Percentiles rank a stretch among this genome's conserved stretches.
These are phyloP conservation scores for Rhynchotus rufescens DNA, from an alignment of 2,797 vertebrate species.

Conservation along the genomic window DNA sequence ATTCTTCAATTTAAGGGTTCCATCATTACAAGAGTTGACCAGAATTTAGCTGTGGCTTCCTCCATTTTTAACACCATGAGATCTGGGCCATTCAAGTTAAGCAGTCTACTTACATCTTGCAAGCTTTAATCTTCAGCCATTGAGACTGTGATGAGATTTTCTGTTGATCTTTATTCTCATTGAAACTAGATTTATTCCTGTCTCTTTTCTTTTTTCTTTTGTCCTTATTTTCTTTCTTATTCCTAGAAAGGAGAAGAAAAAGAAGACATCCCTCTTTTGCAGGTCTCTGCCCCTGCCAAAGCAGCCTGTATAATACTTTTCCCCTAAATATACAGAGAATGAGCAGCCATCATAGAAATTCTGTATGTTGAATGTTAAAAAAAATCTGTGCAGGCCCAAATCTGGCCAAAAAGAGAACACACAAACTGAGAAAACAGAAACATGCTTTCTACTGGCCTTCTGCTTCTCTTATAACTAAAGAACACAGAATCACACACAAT, in stretches of 20 bases:
- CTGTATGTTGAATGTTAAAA: background rate
- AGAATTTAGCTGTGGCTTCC: background rate
- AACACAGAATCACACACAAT: background rate
- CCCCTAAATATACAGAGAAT: background rate
- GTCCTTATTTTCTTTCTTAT: conserved; percentile 8
- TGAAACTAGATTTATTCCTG: background rate
- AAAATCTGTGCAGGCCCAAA: background rate
- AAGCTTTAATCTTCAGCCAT: background rate
- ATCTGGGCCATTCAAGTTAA: background rate
- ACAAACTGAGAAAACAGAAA: background rate
- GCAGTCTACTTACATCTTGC: conserved; percentile 19
- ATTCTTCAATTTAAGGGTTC: background rate
- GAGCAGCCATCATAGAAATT: background rate
- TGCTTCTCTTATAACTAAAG: background rate
- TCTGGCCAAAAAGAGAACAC: background rate
- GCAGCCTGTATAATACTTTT: background rate
- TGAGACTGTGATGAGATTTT: background rate
- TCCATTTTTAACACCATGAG: background rate
- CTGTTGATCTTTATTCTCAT: conserved; percentile 15
- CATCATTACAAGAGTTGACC: background rate
- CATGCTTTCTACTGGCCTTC: background rate
- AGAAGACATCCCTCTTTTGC: background rate
- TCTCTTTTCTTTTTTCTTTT: background rate
- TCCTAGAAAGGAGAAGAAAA: conserved; percentile 1
- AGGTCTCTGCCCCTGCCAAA: background rate